Base-by-base conservation (phyloP, 2,113 vertebrate genomes). In the Hemichromis elongatus region DNA sequence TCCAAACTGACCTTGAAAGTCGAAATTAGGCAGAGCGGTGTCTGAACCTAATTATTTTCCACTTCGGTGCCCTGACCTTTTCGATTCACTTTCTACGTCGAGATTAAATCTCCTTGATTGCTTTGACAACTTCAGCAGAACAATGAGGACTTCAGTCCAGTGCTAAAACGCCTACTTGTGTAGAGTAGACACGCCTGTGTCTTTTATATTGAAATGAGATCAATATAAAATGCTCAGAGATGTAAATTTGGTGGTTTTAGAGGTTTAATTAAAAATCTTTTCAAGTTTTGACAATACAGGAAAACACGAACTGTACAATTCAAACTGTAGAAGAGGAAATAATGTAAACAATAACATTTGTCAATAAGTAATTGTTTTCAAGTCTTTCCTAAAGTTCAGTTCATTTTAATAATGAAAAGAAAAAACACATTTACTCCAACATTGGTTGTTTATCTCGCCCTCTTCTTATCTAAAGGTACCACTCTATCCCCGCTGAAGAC, bases 381-480 rank as follows among this genome's bases (percentile, higher is more conserved):
- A 33, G 45, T 4, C 10, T 75, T 30, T 16, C 45, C 26, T 0
- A 0, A 30, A 33, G 24, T 75, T 50, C 0, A 30, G 6, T 33
- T 75, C 26, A 52, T 52, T 30, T 52, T 75, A 7, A 12, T 52
- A 9, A 33, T 52, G 12, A 73, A 18, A 73, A 70, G 33, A 82
- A 56, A n/a, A 55, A 54, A 0, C 8, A 52, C 30, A 21, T 14
- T n/a, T 85, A 1, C 16, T 16, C 0, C 3, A 2, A 84, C 4
- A 55, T 3, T 86, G 14, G 84, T 80, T 82, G 14, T 7, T 70
- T 1, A 70, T 80, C 21, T 85, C 5, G 7, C 33, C 24, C 4
- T 86, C n/a, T 83, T 45, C 40, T 75, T 66, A 0, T 37, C 80
- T 81, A 18, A 88, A 98, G 97, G 95, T 92, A 95, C 81, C 94